phyloP scores from a whole-genome alignment of 2,113 vertebrate genomes.

The Casuarius casuarius region DNA sequence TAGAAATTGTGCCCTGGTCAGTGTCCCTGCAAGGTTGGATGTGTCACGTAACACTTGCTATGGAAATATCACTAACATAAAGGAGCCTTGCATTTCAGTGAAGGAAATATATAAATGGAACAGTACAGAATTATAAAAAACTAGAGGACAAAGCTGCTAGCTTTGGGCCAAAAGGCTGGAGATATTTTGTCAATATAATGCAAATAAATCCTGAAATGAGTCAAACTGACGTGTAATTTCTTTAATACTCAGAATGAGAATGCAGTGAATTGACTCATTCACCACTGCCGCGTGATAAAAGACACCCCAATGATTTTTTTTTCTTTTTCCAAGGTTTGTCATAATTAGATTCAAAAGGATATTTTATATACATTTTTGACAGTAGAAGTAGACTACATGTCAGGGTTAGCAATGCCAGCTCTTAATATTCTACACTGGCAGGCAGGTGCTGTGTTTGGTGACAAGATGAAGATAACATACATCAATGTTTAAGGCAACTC shows the following conservation, averaged over 20 bases:
- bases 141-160: not conserved
- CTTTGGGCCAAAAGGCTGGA: not conserved
- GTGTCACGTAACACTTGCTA: fast-evolving
- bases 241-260: not conserved
- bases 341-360: not conserved
- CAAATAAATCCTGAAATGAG: not conserved
- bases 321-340: not conserved
- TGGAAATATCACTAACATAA: not conserved
- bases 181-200: not conserved
- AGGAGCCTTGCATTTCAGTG: not conserved
- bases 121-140: not conserved
- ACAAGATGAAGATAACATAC: not conserved
- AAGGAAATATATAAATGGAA: not conserved
- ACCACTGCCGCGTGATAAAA: not conserved
- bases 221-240: not conserved
- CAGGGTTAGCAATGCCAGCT: not conserved
- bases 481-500: not conserved
- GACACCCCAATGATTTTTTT: fast-evolving
- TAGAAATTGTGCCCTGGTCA: not conserved
- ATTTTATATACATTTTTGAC: not conserved
- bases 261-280: not conserved
- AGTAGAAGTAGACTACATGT: not conserved
- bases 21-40: not conserved
- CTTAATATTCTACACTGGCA: not conserved
- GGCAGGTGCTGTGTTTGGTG: not conserved